Conservation (phyloP, 2,888 invertebrate genomes). For the Helleia helle region DNA sequence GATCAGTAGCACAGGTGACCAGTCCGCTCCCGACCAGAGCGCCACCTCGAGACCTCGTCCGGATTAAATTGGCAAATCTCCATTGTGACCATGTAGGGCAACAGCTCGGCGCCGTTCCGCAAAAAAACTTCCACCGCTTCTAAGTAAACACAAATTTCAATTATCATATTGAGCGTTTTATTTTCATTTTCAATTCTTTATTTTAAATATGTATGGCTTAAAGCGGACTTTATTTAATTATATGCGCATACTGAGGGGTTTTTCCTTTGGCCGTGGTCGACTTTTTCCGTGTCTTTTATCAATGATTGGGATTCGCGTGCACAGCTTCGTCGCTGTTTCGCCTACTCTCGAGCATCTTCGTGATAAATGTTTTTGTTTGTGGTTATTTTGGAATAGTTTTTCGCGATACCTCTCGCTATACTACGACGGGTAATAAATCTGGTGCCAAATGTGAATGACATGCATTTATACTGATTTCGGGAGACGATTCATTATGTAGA, state of each 20-base stretch:
- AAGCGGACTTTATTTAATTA: conserved; percentile 48
- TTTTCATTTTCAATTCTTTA: conserved; percentile 55
- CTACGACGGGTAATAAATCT: conserved; percentile 57
- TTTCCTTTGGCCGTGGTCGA: conserved; percentile 61
- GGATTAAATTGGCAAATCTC: conserved; percentile 62
- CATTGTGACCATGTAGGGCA: conserved; percentile 53
- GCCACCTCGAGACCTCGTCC: conserved; percentile 45
- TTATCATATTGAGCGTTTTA: conserved; percentile 64
- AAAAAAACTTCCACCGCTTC: conserved; percentile 43
- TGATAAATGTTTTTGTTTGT: conserved; percentile 58
- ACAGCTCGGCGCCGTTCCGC: conserved; percentile 45
- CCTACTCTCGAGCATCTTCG: conserved; percentile 35
- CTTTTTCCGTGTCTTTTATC: conserved; percentile 59
- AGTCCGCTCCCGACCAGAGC: too few species aligned
- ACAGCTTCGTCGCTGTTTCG: conserved; percentile 26
- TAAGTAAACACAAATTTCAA: conserved; percentile 70
- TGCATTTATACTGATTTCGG: conserved; percentile 36
- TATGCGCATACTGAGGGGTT: conserved; percentile 65
- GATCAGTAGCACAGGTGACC: too few species aligned
- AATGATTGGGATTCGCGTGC: conserved; percentile 49
- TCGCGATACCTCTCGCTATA: conserved; percentile 49
- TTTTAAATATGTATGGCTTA: conserved; percentile 42
- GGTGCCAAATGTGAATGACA: conserved; percentile 65
- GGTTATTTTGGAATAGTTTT: conserved; percentile 56
- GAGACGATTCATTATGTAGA: conserved; percentile 13